Conservation (phyloP, 2,888 invertebrate genomes). For the Melieria crassipennis region DNA sequence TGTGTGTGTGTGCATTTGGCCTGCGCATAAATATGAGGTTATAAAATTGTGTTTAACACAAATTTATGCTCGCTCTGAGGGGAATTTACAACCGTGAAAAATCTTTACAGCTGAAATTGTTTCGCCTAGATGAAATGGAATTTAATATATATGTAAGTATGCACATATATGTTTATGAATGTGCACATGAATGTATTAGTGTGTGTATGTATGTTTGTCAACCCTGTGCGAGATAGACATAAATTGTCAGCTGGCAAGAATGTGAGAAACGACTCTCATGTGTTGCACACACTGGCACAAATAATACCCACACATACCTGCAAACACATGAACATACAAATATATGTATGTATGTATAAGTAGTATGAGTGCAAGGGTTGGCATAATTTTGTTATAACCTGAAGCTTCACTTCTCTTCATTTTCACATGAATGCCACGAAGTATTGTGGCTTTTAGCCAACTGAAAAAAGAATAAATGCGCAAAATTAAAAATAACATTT, state of each 20-base stretch:
- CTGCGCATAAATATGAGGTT: constrained; percentile 23
- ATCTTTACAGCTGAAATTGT: neutral
- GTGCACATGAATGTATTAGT: too few relatives aligned
- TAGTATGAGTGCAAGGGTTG: too few relatives aligned
- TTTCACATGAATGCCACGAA: too few relatives aligned
- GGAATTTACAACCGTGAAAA: constrained; percentile 35
- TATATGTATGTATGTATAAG: too few relatives aligned
- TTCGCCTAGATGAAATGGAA: neutral
- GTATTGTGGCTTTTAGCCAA: too few relatives aligned
- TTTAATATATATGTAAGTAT: neutral
- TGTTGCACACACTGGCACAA: neutral
- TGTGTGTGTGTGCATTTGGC: neutral
- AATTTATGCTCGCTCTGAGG: constrained; percentile 52
- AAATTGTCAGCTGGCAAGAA: neutral
- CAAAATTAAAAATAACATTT: too few relatives aligned
- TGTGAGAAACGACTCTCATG: neutral
- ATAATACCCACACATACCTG: too few relatives aligned
- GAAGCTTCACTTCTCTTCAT: too few relatives aligned
- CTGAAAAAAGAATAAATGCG: too few relatives aligned
- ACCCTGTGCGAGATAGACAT: neutral
- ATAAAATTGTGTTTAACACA: constrained; percentile 54
- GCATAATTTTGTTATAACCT: too few relatives aligned
- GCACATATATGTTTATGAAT: neutral
- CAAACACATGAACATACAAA: too few relatives aligned
- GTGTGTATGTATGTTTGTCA: too few relatives aligned